Percentiles rank a stretch among this genome's conserved stretches.
Evolutionary conservation across 2,888 invertebrate species (phyloP).

Genomic region (Altica lythri): DNA sequence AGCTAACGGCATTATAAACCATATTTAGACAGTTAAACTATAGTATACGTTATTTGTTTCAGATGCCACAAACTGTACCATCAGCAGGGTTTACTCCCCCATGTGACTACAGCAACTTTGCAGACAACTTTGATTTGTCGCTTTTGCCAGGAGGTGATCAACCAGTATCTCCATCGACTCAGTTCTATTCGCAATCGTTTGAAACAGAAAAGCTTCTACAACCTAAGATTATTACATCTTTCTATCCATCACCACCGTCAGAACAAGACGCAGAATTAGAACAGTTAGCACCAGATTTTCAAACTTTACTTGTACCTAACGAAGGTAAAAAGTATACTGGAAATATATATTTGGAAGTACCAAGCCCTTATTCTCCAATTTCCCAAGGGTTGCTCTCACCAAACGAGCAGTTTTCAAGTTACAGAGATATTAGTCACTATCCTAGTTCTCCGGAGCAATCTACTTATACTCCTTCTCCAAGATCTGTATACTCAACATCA

Average conservation of each 20-base stretch:
- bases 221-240: constrained; percentile 53
- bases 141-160: constrained; percentile 69
- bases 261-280: constrained; percentile 46
- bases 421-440: constrained; percentile 58
- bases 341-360: constrained; percentile 56
- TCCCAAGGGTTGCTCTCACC: constrained; percentile 49
- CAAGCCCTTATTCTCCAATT: constrained; percentile 58
- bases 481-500: constrained; percentile 62
- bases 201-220: constrained; percentile 49
- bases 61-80: constrained; percentile 86
- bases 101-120: constrained; percentile 66
- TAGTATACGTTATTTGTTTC: constrained; percentile 53
- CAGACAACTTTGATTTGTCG: constrained; percentile 73
- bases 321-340: constrained; percentile 47
- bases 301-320: constrained; percentile 50
- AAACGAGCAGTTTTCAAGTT: constrained; percentile 59
- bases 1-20: too few relatives aligned
- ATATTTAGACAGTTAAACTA: too few relatives aligned
- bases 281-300: constrained; percentile 52
- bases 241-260: constrained; percentile 48
- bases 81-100: constrained; percentile 77
- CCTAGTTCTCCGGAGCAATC: constrained; percentile 60
- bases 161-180: constrained; percentile 61
- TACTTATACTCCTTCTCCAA: constrained; percentile 59
- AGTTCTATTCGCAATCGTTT: constrained; percentile 50